Conservation (phyloP, 2,888 invertebrate species). For the Luperina nickerlii region DNA sequence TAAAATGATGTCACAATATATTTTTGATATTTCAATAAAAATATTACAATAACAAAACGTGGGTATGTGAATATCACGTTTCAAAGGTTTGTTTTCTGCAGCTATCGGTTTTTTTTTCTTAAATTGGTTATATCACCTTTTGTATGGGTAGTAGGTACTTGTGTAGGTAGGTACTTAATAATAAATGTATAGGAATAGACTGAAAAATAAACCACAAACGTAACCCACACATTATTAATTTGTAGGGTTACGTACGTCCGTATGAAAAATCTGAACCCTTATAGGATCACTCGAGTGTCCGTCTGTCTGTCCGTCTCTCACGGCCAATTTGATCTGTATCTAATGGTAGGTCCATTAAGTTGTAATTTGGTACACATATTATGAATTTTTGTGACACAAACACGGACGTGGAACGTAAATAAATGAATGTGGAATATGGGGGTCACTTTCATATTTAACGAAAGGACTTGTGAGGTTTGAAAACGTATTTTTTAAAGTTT, state of each 20-base stretch:
- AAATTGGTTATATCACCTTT: background rate
- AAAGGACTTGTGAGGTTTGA: too few relatives aligned
- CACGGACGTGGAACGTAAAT: background rate
- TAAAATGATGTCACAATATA: conserved; percentile 8
- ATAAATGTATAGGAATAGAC: too few relatives aligned
- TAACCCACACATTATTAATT: background rate
- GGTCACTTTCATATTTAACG: too few relatives aligned
- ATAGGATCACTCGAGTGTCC: background rate
- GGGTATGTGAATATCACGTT: background rate
- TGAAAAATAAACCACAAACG: background rate
- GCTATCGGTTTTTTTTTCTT: background rate
- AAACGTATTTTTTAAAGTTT: too few relatives aligned
- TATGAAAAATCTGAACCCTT: background rate
- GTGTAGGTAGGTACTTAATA: background rate
- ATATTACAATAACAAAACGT: background rate
- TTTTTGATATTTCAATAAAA: background rate
- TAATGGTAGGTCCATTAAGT: background rate
- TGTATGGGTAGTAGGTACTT: too few relatives aligned
- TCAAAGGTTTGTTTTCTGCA: background rate
- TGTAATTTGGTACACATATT: background rate
- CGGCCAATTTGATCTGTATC: too few relatives aligned
- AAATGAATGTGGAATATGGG: background rate
- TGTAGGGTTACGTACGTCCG: background rate
- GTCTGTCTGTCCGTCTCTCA: background rate
- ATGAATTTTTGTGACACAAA: background rate